Evolutionary conservation across 2,113 vertebrate genomes (phyloP).

Genomic region (Chloroceryle aenea): DNA sequence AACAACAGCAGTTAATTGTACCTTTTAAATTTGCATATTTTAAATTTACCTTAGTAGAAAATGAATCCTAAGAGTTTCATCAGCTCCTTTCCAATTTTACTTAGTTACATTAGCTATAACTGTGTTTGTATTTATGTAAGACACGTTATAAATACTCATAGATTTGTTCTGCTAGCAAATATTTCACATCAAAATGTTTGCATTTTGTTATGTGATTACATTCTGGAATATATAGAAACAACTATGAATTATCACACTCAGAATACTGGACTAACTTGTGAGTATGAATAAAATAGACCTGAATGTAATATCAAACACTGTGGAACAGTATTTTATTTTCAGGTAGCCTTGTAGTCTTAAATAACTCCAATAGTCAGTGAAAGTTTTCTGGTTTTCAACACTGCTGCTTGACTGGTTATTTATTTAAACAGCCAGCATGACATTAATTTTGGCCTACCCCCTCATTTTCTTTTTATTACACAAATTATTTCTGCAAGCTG

Average conservation of each 20-base stretch:
- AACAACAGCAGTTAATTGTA: not conserved
- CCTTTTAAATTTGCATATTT: constrained; percentile 46
- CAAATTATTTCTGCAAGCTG: not conserved
- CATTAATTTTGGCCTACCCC: not conserved
- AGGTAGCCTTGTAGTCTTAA: not conserved
- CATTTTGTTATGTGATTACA: not conserved
- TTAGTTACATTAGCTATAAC: constrained; percentile 18
- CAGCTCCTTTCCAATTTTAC: constrained; percentile 27
- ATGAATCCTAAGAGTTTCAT: constrained; percentile 21
- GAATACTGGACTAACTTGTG: not conserved
- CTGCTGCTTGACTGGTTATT: not conserved
- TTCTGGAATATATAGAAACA: not conserved
- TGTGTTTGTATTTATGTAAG: constrained; percentile 9
- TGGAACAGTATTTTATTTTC: not conserved
- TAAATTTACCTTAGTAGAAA: constrained; percentile 27
- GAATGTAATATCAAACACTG: not conserved
- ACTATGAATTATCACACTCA: not conserved
- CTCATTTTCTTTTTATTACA: not conserved
- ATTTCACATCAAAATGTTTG: not conserved
- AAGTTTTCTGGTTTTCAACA: not conserved
- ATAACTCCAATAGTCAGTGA: not conserved
- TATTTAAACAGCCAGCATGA: not conserved
- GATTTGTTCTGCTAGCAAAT: not conserved
- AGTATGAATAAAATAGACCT: not conserved
- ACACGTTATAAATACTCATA: constrained; percentile 11